Percentiles rank a stretch among this genome's conserved stretches.
Conservation (phyloP, 37 sponge, comb jelly and placozoan genomes). For the Geodia barretti region DNA sequence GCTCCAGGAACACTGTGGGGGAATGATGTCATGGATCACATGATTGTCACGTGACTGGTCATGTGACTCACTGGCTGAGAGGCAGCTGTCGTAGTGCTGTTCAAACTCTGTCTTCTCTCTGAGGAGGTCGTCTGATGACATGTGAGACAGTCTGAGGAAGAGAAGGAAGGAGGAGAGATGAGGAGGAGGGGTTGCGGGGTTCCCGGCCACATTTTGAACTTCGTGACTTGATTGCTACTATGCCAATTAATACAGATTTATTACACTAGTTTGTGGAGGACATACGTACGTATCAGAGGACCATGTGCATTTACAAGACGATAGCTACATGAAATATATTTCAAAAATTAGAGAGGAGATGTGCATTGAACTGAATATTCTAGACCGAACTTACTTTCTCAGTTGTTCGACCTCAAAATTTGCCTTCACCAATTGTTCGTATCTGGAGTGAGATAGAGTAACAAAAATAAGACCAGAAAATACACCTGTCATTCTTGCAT, state of each 20-base stretch:
- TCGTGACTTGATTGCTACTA: too few species aligned
- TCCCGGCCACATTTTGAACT: too few species aligned
- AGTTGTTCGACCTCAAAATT: background rate
- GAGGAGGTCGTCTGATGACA: constrained; percentile 21
- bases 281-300: background rate
- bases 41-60: constrained; percentile 5
- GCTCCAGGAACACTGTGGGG: constrained; percentile 60
- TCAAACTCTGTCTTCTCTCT: constrained; percentile 47
- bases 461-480: background rate
- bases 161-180: constrained; percentile 1
- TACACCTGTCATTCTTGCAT: background rate
- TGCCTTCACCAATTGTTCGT: background rate
- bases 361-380: too few species aligned
- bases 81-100: constrained; percentile 10
- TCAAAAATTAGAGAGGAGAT: too few species aligned
- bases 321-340: too few species aligned
- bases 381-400: background rate
- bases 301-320: too few species aligned
- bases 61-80: constrained; percentile 31
- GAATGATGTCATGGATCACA: background rate
- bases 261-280: background rate
- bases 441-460: background rate
- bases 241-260: background rate
- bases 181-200: constrained; percentile 8
- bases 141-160: constrained; percentile 8